Base-by-base conservation (phyloP, 1,140 invertebrate species). In the Rhyacophila brunnea region DNA sequence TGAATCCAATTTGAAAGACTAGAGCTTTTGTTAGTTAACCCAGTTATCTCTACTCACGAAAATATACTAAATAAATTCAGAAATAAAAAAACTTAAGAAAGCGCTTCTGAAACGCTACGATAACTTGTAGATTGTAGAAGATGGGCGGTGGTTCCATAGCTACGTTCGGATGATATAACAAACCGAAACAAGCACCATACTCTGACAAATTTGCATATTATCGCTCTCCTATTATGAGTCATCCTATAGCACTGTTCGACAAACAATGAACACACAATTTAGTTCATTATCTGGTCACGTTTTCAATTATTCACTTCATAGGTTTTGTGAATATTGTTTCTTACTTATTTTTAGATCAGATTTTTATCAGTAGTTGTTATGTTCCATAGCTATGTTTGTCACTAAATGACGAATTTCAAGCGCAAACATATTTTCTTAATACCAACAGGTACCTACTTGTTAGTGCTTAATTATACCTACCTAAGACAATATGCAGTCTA, bases 211-310 rank as follows among this genome's bases (percentile, higher is more conserved):
- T 6, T 7, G 34, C 6, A n/a, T 6, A 35, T 6, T n/a, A 35
- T n/a, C 6, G n/a, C 38, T n/a, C 38, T 6, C 38, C 38, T 5
- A 4, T 17, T 4, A n/a, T 11, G 15, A 40, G 11, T 17, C n/a
- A 40, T n/a, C 11, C 3, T n/a, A 17, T 17, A n/a, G 11, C 38
- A 40, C 18, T 38, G 40, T 42, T 53, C 40, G 50, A 35, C 36
- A 57, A 54, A 48, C 60, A 52, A 58, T 54, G 61, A 63, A 50
- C 52, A 55, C 49, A 58, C 58, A 63, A 63, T 58, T 63, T 45
- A 56, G 61, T 63, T 53, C 53, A 62, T 62, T 63, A 63, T 48
- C 46, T 58, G 46, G 55, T 63, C 61, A 63, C 61, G 61, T 63
- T 63, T 58, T 63, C 61, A 53, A 58, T 58, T 47, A 56, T 58